Evolutionary conservation across 1,140 invertebrate species (phyloP).

Genomic region (Drepana arcuata): DNA sequence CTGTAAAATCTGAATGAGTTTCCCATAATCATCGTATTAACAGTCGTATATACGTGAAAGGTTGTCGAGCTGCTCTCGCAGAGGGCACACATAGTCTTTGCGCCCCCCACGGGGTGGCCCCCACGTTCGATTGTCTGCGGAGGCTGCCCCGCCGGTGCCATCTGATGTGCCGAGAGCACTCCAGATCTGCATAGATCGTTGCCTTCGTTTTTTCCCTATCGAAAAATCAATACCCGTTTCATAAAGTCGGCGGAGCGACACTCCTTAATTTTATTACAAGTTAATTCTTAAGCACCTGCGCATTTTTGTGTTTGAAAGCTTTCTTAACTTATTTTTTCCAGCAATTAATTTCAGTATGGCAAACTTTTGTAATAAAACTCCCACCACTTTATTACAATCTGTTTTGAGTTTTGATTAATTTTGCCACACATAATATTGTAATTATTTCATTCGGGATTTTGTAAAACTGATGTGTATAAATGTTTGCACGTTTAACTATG

Average conservation of each 20-base stretch:
- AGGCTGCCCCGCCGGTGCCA: constrained; percentile 68
- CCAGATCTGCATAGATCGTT: constrained; percentile 71
- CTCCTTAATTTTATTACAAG: constrained; percentile 45
- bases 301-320: constrained; percentile 12
- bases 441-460: too few relatives aligned
- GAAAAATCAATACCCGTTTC: constrained; percentile 69
- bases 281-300: constrained; percentile 4
- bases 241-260: constrained; percentile 52
- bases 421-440: too few relatives aligned
- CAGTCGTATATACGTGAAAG: too few relatives aligned
- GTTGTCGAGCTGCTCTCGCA: too few relatives aligned
- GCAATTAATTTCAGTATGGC: too few relatives aligned
- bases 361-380: too few relatives aligned
- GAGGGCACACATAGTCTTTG: constrained; percentile 42
- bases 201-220: constrained; percentile 71
- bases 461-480: too few relatives aligned
- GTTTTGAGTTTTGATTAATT: too few relatives aligned
- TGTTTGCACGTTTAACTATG: too few relatives aligned
- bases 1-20: too few relatives aligned
- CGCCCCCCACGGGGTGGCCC: constrained; percentile 54
- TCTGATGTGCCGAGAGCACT: constrained; percentile 70
- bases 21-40: too few relatives aligned
- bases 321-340: constrained; percentile 6
- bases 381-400: too few relatives aligned
- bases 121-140: constrained; percentile 68